Base-by-base conservation (phyloP, 1,140 invertebrate genomes). In the Caenorhabditis latens region DNA sequence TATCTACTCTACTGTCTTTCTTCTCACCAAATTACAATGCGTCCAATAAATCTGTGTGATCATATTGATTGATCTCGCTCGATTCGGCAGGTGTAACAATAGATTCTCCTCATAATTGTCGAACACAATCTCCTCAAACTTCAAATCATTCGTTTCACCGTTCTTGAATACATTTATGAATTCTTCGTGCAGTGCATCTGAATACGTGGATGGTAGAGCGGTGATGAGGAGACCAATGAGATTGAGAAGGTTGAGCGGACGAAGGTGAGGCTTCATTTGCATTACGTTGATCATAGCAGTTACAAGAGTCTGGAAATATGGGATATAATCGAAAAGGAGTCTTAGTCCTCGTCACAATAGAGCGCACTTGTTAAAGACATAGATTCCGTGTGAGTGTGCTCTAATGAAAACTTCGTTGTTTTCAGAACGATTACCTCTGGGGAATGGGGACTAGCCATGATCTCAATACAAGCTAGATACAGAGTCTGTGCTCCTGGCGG, bases 371-470 rank as follows among this genome's bases (percentile, higher is more conserved):
- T n/a, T n/a, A n/a, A n/a, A n/a, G n/a, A n/a, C n/a, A n/a, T n/a
- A n/a, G n/a, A n/a, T n/a, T n/a, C n/a, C n/a, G n/a, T n/a, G n/a
- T n/a, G n/a, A n/a, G n/a, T n/a, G n/a, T n/a, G n/a, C n/a, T n/a
- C n/a, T n/a, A n/a, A n/a, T n/a, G n/a, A n/a, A n/a, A n/a, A n/a
- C n/a, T n/a, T n/a, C n/a, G n/a, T n/a, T n/a, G n/a, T n/a, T n/a
- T n/a, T n/a, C n/a, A n/a, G 32, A 32, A 32, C 2, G 2, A 32
- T 2, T 67, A 88, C 87, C 24, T 48, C 55, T 0, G 87, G 43
- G 4, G 67, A 83, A 40, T 87, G 85, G 4, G 87, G 87, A 40
- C 84, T 86, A 13, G 87, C 87, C 87, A 88, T 88, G 11, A 88
- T 57, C 50, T 88, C 87, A 32, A 88, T 88, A 46, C 87, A 88